phyloP scores from a whole-genome alignment of 1,140 invertebrate species.

The Diorhabda carinulata region DNA sequence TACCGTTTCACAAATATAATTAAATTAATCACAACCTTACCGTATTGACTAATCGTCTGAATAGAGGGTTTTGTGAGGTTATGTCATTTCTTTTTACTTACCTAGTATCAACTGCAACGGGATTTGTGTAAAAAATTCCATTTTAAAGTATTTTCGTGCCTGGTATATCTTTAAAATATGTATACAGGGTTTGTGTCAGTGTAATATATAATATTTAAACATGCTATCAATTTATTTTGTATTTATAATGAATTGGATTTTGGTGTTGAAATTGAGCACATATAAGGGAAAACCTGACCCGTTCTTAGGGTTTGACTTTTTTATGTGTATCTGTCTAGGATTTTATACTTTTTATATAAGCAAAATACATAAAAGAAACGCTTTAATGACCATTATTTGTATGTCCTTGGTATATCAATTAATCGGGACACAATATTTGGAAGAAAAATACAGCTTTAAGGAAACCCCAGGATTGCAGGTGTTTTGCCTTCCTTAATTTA shows the following conservation, averaged over 20 bases:
- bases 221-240: neutral
- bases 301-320: constrained; percentile 8
- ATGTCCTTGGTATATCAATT: neutral
- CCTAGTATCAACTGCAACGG: no score
- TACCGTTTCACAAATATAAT: no score
- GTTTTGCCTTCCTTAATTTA: constrained; percentile 2
- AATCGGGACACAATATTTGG: constrained; percentile 3
- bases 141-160: no score
- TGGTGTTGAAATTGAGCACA: constrained; percentile 11
- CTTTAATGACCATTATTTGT: constrained; percentile 10
- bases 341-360: constrained; percentile 23
- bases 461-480: constrained; percentile 21
- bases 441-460: constrained; percentile 12
- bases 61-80: no score
- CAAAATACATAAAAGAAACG: constrained; percentile 12
- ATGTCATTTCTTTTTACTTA: no score
- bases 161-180: neutral
- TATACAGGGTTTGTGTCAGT: constrained; percentile 15
- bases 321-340: constrained; percentile 19
- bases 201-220: constrained; percentile 6
- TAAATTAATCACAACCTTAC: no score
- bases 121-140: no score
- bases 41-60: no score
- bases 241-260: constrained; percentile 9
- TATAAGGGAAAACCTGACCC: neutral